Percentiles rank a stretch among this genome's conserved stretches.
Conservation (phyloP, 2,797 vertebrate genomes). For the Sandelia bainsii region DNA sequence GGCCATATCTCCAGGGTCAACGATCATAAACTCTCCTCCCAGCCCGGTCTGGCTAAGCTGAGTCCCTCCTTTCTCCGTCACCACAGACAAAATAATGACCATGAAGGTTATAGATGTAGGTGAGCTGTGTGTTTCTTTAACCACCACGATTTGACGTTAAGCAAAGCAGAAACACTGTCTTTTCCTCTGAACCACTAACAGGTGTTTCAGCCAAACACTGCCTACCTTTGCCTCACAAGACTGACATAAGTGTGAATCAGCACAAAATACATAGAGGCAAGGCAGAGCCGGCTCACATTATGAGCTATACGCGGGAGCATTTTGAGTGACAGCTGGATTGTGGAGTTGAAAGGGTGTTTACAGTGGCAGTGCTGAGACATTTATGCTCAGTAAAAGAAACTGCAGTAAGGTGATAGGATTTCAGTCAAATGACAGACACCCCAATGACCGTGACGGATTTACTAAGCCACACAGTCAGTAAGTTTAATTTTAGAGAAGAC, state of each 20-base stretch:
- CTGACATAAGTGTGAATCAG: conserved; percentile 68
- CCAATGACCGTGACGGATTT: conserved; percentile 51
- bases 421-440: conserved; percentile 45
- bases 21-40: conserved; percentile 60
- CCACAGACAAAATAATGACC: conserved; percentile 32
- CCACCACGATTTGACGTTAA: conserved; percentile 53
- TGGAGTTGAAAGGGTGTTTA: conserved; percentile 68
- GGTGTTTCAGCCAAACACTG: conserved; percentile 36
- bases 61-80: conserved; percentile 28
- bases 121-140: conserved; percentile 49
- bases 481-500: conserved; percentile 36
- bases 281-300: conserved; percentile 13
- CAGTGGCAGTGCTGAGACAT: conserved; percentile 66
- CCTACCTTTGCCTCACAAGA: conserved; percentile 52
- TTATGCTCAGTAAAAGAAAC: conserved; percentile 62
- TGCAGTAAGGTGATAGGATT: conserved; percentile 33
- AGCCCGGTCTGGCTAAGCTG: conserved; percentile 13
- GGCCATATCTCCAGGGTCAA: conserved; percentile 72
- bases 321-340: conserved; percentile 69
- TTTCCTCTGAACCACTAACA: conserved; percentile 35
- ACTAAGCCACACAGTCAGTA: conserved; percentile 17
- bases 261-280: conserved; percentile 14
- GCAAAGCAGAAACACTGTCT: conserved; percentile 49
- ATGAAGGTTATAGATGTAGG: conserved; percentile 27
- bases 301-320: conserved; percentile 10